phyloP scores from a whole-genome alignment of 2,888 invertebrate species.

The Parapristionchus giblindavisi region DNA sequence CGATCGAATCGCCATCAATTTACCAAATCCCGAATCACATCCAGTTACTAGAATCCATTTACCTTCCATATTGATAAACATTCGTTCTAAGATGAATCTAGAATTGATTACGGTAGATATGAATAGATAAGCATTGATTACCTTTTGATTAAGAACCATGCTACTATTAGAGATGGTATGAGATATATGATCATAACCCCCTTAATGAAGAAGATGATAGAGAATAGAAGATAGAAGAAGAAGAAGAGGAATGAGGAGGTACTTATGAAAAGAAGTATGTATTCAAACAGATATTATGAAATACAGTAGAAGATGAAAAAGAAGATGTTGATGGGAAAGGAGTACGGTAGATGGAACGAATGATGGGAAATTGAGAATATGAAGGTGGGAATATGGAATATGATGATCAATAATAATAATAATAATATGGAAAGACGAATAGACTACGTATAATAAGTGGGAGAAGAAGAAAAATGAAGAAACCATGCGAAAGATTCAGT shows the following conservation, averaged over 20 bases:
- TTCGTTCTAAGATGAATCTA: constrained; percentile 46
- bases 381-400: too few species aligned
- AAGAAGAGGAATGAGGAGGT: neutral
- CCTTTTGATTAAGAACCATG: constrained; percentile 12
- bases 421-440: too few species aligned
- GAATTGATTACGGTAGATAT: constrained; percentile 13
- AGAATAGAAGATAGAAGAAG: neutral
- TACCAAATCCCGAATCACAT: constrained; percentile 69
- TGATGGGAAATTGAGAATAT: too few species aligned
- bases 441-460: neutral
- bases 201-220: constrained; percentile 2
- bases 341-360: too few species aligned
- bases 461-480: neutral
- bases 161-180: neutral
- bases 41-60: constrained; percentile 55
- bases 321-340: neutral
- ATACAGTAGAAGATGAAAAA: neutral
- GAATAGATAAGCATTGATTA: neutral
- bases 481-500: neutral
- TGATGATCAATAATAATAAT: too few species aligned
- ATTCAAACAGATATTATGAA: neutral
- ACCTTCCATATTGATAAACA: constrained; percentile 43
- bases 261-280: neutral
- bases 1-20: constrained; percentile 64
- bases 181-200: constrained; percentile 24